Conservation (phyloP, 2,113 vertebrate species). For the Plecotus auritus region DNA sequence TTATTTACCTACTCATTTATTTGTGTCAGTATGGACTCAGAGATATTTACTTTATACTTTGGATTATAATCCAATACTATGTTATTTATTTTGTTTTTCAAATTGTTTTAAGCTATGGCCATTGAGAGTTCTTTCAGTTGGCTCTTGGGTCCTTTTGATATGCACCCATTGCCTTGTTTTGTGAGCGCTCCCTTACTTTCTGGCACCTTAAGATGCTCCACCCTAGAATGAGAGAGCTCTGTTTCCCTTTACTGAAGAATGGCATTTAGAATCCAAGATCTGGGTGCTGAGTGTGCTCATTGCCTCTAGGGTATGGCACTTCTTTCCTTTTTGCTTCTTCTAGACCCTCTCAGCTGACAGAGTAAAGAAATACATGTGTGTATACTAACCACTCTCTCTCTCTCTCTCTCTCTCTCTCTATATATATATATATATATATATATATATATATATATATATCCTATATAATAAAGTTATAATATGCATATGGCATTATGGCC, state of each 20-base stretch:
- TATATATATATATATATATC: neutral
- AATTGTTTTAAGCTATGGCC: neutral
- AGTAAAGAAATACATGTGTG: neutral
- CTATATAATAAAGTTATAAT: no score
- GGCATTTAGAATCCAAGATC: neutral
- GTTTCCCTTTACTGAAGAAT: neutral
- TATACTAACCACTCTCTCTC: neutral
- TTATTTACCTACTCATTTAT: neutral
- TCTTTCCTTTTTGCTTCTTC: neutral
- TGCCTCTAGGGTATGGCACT: neutral
- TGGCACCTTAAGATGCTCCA: neutral
- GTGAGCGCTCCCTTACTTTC: neutral
- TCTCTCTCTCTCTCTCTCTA: no score
- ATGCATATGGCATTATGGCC: no score
- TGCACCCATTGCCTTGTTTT: neutral
- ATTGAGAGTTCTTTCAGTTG: neutral
- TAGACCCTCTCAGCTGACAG: neutral
- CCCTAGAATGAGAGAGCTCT: neutral
- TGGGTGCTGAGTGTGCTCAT: neutral
- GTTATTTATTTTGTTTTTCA: neutral
- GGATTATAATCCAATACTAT: neutral
- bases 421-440: no score
- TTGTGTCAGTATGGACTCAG: neutral
- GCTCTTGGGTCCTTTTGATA: neutral
- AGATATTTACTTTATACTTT: neutral